Base-by-base conservation (phyloP, 2,113 vertebrate genomes). In the Pelvicachromis taeniatus region DNA sequence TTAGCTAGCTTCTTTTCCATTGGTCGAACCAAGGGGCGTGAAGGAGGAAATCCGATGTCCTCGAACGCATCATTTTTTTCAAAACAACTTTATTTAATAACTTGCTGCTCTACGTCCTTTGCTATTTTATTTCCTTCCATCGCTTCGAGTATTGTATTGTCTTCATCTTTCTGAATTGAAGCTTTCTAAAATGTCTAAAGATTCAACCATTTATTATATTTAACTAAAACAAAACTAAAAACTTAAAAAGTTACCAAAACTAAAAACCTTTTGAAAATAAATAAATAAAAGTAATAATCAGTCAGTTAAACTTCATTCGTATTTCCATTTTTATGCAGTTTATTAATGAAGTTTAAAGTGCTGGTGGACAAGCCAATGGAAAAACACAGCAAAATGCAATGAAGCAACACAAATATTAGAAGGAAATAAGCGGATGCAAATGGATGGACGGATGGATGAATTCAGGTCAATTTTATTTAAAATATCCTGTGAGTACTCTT, bases 1-100 rank as follows among this genome's bases (percentile, higher is more conserved):
- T 16, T 50, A 45, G 81, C 53, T 86, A 79, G 85, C 73, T 75
- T 2, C 6, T 1, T 19, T 78, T 80, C 63, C 16, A 96, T 95
- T 96, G 96, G 95, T 85, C 54, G 52, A 48, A 9, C 26, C 11
- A 31, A 85, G 92, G 93, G 93, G 96, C 42, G 95, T 95, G 80
- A 81, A 13, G 26, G 23, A 12, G 16, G 17, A 55, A 65, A 19
- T 48, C 21, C 2, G 38, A 16, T 13, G 9, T 38, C 10, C 2
- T 48, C 9, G 1, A 73, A 48, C 17, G 8, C 13, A 55, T 9
- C 23, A 78, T 10, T 31, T 31, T 48, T 4, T 73, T 45, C 26
- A 11, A 73, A 48, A 50, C 1, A 50, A 29, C 42, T 73, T 73
- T 50, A 31, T 73, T 50, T 70, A 45, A 17, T 23, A 42, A 7